phyloP scores from a whole-genome alignment of 2,113 vertebrate genomes.

The Gasterosteus aculeatus region DNA sequence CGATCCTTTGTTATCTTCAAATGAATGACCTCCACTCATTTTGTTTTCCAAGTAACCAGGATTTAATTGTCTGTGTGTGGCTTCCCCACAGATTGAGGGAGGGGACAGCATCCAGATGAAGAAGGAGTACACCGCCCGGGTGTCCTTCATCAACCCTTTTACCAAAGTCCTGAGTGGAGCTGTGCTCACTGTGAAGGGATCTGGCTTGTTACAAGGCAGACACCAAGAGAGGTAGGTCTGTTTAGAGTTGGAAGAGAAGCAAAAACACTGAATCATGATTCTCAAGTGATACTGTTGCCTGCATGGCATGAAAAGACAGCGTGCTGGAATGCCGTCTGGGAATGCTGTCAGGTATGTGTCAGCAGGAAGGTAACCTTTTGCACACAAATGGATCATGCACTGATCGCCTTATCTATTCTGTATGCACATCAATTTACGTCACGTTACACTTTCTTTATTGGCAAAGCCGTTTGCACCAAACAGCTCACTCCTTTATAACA shows the following conservation, averaged over 20 bases:
- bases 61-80: not conserved
- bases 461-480: not conserved
- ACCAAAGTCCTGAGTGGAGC: constrained; percentile 23
- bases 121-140: constrained; percentile 20
- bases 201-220: constrained; percentile 59
- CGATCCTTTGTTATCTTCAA: not conserved
- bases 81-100: constrained; percentile 59
- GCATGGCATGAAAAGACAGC: not conserved
- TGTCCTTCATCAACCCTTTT: constrained; percentile 61
- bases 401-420: not conserved
- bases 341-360: constrained; percentile 52
- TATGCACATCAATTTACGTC: not conserved
- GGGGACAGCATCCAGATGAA: constrained; percentile 53
- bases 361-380: not conserved
- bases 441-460: not conserved
- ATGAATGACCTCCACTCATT: not conserved
- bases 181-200: constrained; percentile 59
- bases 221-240: constrained; percentile 50
- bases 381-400: not conserved
- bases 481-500: not conserved
- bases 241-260: not conserved
- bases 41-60: not conserved
- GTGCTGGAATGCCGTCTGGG: constrained; percentile 33
- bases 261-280: not conserved
- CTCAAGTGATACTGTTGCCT: not conserved